Evolutionary conservation across 2,113 vertebrate species (phyloP).

Genomic region (mouse (Mus musculus)): DNA sequence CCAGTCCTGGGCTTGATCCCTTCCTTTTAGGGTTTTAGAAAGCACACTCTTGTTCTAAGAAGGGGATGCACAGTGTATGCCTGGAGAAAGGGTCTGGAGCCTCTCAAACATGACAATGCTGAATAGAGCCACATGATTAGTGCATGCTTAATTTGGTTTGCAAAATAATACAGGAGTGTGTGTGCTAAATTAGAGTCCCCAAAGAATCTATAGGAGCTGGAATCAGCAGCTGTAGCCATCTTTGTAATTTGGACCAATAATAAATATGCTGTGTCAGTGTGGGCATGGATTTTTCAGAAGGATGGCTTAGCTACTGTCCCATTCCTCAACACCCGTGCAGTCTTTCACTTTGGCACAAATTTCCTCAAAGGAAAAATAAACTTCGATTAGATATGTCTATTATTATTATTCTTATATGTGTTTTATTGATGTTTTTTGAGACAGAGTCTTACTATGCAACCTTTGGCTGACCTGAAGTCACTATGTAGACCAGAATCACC

Average conservation of each 20-base stretch:
- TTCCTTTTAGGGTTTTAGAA: background rate
- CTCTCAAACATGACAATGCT: background rate
- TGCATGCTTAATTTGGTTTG: background rate
- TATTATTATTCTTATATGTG: background rate
- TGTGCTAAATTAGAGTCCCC: background rate
- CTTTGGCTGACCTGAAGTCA: background rate
- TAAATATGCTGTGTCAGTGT: background rate
- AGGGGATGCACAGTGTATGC: background rate
- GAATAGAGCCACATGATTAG: background rate
- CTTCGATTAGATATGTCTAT: background rate
- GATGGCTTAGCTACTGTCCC: background rate
- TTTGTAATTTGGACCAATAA: conserved; percentile 18
- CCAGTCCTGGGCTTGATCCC: background rate
- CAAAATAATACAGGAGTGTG: conserved; percentile 28
- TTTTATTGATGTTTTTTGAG: background rate
- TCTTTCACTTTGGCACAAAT: conserved; percentile 34
- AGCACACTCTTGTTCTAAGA: background rate
- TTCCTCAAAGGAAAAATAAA: conserved; percentile 51
- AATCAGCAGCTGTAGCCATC: background rate
- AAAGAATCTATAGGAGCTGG: conserved; percentile 1
- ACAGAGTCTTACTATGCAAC: background rate
- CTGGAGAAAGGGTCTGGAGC: background rate
- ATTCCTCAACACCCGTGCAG: background rate
- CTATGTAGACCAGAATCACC: background rate
- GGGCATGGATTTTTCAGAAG: conserved; percentile 1